Conservation (phyloP, 2,888 invertebrate species). For the Drosophila parthenogenetica region DNA sequence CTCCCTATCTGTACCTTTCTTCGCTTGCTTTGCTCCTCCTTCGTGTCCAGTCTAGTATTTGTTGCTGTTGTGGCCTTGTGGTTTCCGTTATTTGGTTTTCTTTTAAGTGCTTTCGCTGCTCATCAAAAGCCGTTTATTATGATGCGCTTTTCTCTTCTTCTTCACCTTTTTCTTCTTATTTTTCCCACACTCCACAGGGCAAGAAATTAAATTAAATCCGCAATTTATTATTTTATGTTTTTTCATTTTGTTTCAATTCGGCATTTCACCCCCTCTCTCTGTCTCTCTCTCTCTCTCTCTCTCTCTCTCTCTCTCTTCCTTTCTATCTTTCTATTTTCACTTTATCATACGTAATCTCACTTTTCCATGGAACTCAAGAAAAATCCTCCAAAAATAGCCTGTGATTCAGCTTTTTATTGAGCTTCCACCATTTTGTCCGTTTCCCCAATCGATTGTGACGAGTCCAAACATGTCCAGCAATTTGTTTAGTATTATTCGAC, state of each 20-base stretch:
- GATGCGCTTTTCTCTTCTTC: conserved; percentile 53
- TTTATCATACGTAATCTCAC: conserved; percentile 7
- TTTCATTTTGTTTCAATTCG: conserved; percentile 53
- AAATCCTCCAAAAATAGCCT: conserved; percentile 7
- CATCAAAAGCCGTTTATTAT: conserved; percentile 77
- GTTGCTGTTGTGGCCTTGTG: conserved; percentile 37
- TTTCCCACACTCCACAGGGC: background rate
- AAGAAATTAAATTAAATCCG: conserved; percentile 76
- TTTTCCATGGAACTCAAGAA: conserved; percentile 5
- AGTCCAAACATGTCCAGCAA: background rate
- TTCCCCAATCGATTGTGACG: background rate
- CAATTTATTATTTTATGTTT: conserved; percentile 72
- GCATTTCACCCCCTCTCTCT: background rate
- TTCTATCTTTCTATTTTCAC: background rate
- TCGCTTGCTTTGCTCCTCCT: background rate
- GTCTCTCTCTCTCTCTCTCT: background rate
- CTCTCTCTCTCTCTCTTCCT: background rate
- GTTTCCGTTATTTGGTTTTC: conserved; percentile 35
- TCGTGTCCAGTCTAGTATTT: background rate
- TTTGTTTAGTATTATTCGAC: background rate
- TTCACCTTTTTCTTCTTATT: background rate
- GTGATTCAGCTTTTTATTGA: conserved; percentile 5
- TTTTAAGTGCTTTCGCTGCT: conserved; percentile 58
- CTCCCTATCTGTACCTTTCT: background rate
- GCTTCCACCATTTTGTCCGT: background rate